Evolutionary conservation across 2,888 invertebrate genomes (phyloP), one percentile per base, ranked within the genome.

Genomic region (Exephanes ischioxanthus): DNA sequence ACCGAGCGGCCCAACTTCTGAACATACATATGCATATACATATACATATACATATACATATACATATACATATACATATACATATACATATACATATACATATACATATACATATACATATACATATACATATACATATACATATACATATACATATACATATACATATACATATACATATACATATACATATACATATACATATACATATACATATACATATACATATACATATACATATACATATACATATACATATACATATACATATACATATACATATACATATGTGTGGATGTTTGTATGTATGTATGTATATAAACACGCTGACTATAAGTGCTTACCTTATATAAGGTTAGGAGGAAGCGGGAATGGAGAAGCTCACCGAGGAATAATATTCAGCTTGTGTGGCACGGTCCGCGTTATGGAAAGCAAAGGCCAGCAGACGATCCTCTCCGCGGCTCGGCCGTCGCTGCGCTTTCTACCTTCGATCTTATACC

Each of bases 361-460:
- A 89, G 89, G 89, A 91, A 91, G 88, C 88, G 87, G 67, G 75
- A 61, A 16, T n/a, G 48, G 79, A 83, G 73, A 75, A 79, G 72
- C 66, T 73, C 73, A 22, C 30, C 14, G 22, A 72, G 75, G 71
- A 45, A 45, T 80, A 30, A n/a, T 68, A 76, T 83, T 80, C 72
- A 80, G 61, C 81, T 77, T 63, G 71, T 67, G 66, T 79, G 66
- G 70, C 68, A 37, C 63, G 70, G 48, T 19, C 16, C 58, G 80
- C 85, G 84, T 83, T 82, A 89, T 93, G 92, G 92, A 93, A 93
- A 93, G 92, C 92, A 93, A 93, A 93, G 94, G 93, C 93, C 92
- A 92, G 93, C 93, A 92, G 92, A 93, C 93, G 93, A 92, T 93
- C 92, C 92, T 91, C 88, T 85, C 86, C 3, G 55, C 70, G 73